Evolutionary conservation across 1,140 invertebrate genomes (phyloP).

Genomic region (Calephelis virginiensis): DNA sequence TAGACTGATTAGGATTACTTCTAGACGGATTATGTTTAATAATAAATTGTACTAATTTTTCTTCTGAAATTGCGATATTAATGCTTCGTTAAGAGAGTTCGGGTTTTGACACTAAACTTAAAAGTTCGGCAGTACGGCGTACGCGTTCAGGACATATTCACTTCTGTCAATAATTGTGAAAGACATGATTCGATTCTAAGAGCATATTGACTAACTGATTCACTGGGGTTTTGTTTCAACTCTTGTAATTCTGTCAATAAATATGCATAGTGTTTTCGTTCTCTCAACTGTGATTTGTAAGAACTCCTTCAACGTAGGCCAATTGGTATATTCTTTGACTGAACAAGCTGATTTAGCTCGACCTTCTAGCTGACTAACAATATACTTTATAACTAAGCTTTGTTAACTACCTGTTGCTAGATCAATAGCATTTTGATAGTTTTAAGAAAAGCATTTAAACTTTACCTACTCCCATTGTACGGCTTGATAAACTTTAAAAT

Average conservation of each 20-base stretch:
- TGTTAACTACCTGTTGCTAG: background rate
- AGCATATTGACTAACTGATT: background rate
- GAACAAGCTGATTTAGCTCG: background rate
- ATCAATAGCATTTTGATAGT: background rate
- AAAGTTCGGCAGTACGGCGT: background rate
- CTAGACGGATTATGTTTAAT: slow-evolving; percentile 10
- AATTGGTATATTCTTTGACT: background rate
- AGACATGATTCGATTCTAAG: background rate
- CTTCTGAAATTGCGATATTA: slow-evolving; percentile 26
- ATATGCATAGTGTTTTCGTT: too few relatives aligned
- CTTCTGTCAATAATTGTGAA: background rate
- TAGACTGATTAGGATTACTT: background rate
- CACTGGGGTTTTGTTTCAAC: background rate
- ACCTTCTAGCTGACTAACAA: background rate
- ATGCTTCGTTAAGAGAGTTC: slow-evolving; percentile 26
- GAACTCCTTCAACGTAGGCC: background rate
- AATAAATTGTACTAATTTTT: slow-evolving; percentile 17
- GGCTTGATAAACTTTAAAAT: background rate
- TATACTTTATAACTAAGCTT: background rate
- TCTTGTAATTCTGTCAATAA: background rate
- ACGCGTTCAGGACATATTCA: background rate
- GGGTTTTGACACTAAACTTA: slow-evolving; percentile 1
- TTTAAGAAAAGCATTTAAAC: background rate
- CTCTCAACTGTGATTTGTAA: background rate
- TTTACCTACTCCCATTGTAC: background rate